Base-by-base conservation (phyloP, 2,113 vertebrate genomes). In the Zosterops hypoxanthus region DNA sequence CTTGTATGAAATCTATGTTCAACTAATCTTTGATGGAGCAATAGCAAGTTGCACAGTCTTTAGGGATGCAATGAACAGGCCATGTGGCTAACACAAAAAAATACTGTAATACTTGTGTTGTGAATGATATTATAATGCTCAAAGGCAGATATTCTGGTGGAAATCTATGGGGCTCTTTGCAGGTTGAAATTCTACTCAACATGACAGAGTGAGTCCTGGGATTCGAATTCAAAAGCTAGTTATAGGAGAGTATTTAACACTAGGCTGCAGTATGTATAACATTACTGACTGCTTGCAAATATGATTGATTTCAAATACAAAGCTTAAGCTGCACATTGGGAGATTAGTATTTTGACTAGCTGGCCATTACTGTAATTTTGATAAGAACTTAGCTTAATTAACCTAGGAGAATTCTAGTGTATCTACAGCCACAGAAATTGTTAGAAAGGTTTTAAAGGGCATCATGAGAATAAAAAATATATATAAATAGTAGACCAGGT, bases 371-470 rank as follows among this genome's bases (percentile, higher is more conserved):
- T 75, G 47, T 90, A 83, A 64, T 78, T 63, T 55, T 95, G 94
- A 96, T 93, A 96, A 94, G 82, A 88, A 81, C 1, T 10, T 93
- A 88, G 78, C 1, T 10, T 93, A 92, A 96, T 95, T 92, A 94
- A 73, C 64, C 49, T 88, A 17, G 13, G 21, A 81, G 73, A 68
- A 84, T 94, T 79, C 49, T 34, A 25, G 14, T 22, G 25, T 75
- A 64, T 60, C 33, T 81, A 47, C 22, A 82, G 36, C 9, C 12
- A 76, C 52, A 63, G 14, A 13, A 92, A 64, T 31, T 8, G 18
- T 41, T 88, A 80, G 22, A 71, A 83, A 70, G 64, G 5, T 34
- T 94, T 89, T 82, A 76, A 87, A 84, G 16, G 41, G 6, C 49
- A 91, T 11, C 26, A 22, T 1, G 29, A 86, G 18, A 23, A 71